Base-by-base conservation (phyloP, 2,797 vertebrate species). In the Champsocephalus gunnari region DNA sequence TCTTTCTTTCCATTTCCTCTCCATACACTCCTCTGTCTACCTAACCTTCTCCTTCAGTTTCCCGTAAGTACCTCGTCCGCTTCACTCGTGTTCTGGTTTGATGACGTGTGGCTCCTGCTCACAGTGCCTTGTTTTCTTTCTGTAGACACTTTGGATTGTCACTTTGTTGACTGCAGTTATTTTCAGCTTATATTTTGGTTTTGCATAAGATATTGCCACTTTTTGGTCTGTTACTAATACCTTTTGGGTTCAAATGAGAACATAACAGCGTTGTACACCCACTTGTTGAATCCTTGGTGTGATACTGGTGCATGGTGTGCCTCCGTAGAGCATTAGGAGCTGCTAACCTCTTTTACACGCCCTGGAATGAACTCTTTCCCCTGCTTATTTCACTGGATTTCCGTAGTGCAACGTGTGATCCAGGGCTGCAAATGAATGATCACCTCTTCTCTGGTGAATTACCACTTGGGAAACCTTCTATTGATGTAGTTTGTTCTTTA, bases 1-100 rank as follows among this genome's bases (percentile, higher is more conserved):
- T 74, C 41, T 83, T 59, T 86, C 49, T 79, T 90, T 88, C 85
- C 82, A 83, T 93, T 80, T 85, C 80, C 83, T 87, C 56, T 76
- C 81, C 87, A 82, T 78, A 78, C 79, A 81, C 49, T 74, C 74
- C 50, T 88, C 79, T 89, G 59, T 93, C 87, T 81, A 44, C 78
- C 66, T 89, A 86, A 89, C 70, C 71, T 81, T 91, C 81, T 82
- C 81, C 92, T 88, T 89, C 93, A 95, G 94, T 96, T 96, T 91
- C 68, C 91, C 49, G 95, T 96, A 94, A 95, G 94, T 96, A 94
- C 84, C 65, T 79, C 66, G 71, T 56, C 75, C 60, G 71, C 13
- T 53, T 74, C 59, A 19, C 59, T 51, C 72, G 70, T 87, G 74
- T 45, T 38, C 65, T 75, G 65, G 70, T 80, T 60, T 90, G 75